Percentiles rank a stretch among this genome's conserved stretches.
Conservation (phyloP, 92 coral and sea anemone genomes). For the Pocillopora grandis region DNA sequence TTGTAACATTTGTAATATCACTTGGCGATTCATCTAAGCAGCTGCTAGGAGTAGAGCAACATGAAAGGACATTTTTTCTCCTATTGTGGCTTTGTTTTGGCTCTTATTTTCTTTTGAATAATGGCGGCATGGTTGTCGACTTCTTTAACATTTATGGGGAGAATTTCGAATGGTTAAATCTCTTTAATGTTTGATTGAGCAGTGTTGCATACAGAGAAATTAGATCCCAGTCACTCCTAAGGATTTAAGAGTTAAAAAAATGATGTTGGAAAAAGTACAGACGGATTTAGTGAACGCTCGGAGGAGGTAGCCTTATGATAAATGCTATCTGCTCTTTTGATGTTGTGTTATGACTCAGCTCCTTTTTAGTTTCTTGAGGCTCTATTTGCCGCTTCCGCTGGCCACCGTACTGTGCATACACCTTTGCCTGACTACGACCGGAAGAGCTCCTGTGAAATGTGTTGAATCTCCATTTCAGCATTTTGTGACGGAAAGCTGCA, state of each 20-base stretch:
- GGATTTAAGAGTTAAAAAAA: too few species aligned
- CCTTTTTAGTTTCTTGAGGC: background rate
- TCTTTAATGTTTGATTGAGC: background rate
- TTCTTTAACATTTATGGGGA: too few species aligned
- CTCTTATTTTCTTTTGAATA: too few species aligned
- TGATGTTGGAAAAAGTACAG: too few species aligned
- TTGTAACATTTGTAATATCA: too few species aligned
- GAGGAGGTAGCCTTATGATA: background rate
- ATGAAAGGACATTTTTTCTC: too few species aligned
- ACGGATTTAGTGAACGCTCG: background rate
- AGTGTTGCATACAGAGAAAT: background rate
- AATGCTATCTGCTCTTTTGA: background rate
- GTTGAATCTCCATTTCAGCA: conserved; percentile 40
- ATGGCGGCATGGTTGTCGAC: too few species aligned
- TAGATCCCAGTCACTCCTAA: too few species aligned
- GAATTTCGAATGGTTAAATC: too few species aligned
- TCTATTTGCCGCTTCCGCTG: background rate
- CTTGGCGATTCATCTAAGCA: too few species aligned
- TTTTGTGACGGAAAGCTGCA: conserved; percentile 33
- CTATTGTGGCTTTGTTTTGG: too few species aligned
- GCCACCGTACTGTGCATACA: background rate
- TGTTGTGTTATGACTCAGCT: background rate
- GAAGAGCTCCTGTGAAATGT: background rate
- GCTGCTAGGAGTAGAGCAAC: too few species aligned
- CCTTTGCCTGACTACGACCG: background rate